These are phyloP conservation scores for Orestias chungarensis DNA, from an alignment of 2,797 vertebrate species.

Conservation along the genomic window DNA sequence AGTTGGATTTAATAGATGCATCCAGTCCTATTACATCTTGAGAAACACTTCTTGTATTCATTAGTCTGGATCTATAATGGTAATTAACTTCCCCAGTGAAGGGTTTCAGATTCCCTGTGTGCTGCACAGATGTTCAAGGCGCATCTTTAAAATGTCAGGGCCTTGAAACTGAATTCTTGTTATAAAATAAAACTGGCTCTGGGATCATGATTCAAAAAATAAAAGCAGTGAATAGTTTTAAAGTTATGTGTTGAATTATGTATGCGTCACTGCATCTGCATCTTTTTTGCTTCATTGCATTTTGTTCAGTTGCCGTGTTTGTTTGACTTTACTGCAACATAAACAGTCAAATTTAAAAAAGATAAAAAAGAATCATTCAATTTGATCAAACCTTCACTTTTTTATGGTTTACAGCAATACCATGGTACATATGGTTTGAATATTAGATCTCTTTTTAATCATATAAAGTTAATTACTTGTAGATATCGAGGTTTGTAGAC, in stretches of 20 bases:
- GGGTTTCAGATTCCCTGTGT: constrained; percentile 64
- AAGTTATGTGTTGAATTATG: constrained; percentile 45
- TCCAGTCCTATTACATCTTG: constrained; percentile 52
- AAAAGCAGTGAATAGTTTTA: constrained; percentile 49
- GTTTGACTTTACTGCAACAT: background rate
- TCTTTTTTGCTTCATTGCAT: background rate
- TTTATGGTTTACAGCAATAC: background rate
- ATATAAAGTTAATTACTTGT: background rate
- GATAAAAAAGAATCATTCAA: background rate
- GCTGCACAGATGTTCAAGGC: constrained; percentile 71
- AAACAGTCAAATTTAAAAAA: background rate
- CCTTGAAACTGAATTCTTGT: constrained; percentile 46
- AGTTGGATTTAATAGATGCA: constrained; percentile 61
- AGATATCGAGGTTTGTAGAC: background rate
- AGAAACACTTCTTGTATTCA: constrained; percentile 65
- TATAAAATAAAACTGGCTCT: constrained; percentile 33
- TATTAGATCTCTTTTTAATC: background rate
- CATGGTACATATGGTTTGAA: background rate
- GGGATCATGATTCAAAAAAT: constrained; percentile 50
- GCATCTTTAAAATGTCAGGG: constrained; percentile 53
- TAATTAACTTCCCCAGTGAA: constrained; percentile 69
- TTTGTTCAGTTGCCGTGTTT: too few relatives aligned
- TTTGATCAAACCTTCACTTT: background rate
- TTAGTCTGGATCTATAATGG: constrained; percentile 68
- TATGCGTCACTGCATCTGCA: constrained; percentile 11